A percentile compares a stretch with the other conserved stretches of the same genome.
Evolutionary conservation across 2,797 vertebrate species (phyloP).

Genomic region (Austrolebias charrua): DNA sequence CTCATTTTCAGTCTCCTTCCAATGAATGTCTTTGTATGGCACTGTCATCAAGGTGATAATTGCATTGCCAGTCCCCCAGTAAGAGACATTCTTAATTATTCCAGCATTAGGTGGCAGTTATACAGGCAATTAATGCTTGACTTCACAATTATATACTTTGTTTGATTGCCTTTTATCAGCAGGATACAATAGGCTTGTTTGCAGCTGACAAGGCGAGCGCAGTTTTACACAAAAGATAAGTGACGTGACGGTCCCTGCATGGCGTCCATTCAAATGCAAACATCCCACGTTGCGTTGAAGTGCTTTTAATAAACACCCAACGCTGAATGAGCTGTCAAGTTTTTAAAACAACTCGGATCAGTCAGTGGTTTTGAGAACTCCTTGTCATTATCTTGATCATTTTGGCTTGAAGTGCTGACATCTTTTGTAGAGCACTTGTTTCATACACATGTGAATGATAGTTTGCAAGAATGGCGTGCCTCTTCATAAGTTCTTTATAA

Average conservation of each 20-base stretch:
- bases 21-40: slow-evolving; percentile 70
- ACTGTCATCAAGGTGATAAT: slow-evolving; percentile 78
- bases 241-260: slow-evolving; percentile 58
- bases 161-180: slow-evolving; percentile 78
- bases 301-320: slow-evolving; percentile 60
- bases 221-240: slow-evolving; percentile 70
- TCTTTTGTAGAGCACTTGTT: slow-evolving; percentile 46
- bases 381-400: slow-evolving; percentile 33
- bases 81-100: slow-evolving; percentile 78
- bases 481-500: slow-evolving; percentile 14
- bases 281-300: slow-evolving; percentile 54
- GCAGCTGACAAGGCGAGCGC: slow-evolving; percentile 61
- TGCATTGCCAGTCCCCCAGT: slow-evolving; percentile 72
- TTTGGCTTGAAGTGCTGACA: slow-evolving; percentile 52
- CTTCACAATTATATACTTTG: slow-evolving; percentile 79
- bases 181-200: slow-evolving; percentile 69
- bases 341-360: slow-evolving; percentile 34
- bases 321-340: slow-evolving; percentile 50
- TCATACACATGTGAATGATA: not conserved
- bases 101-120: slow-evolving; percentile 75
- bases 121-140: slow-evolving; percentile 78
- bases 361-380: not conserved
- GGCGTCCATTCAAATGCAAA: slow-evolving; percentile 67
- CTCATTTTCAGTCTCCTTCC: slow-evolving; percentile 53
- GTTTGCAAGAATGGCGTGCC: slow-evolving; percentile 43